Conservation (phyloP, 2,888 invertebrate species). For the Dicyrtomina minuta region DNA sequence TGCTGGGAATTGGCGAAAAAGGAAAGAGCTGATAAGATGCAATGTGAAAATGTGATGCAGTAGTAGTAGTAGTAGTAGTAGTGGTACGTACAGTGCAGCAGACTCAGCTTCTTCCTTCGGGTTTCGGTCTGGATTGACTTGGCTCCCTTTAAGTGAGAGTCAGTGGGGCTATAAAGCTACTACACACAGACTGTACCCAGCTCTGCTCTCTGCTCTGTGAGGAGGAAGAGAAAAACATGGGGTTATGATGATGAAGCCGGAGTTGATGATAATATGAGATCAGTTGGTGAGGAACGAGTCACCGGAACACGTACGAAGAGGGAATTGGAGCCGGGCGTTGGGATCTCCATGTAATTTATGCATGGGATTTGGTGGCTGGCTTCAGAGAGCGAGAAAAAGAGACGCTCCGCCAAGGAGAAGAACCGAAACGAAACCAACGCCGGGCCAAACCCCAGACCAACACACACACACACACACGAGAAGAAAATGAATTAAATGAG, state of each 20-base stretch:
- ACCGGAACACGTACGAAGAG: conserved; percentile 32
- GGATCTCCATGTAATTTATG: conserved; percentile 33
- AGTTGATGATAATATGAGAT: conserved; percentile 30
- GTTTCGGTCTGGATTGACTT: neutral
- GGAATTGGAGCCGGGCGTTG: conserved; percentile 11
- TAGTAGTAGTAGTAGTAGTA: too few relatives aligned
- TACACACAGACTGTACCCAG: too few relatives aligned
- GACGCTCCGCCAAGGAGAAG: conserved; percentile 25
- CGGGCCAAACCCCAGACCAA: too few relatives aligned
- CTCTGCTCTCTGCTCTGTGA: conserved; percentile 14
- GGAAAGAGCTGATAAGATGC: too few relatives aligned
- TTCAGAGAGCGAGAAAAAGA: conserved; percentile 15
- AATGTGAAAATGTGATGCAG: too few relatives aligned
- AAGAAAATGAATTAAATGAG: conserved; percentile 27
- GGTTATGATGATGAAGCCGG: conserved; percentile 21
- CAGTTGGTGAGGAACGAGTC: conserved; percentile 20
- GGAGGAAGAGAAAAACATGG: conserved; percentile 26
- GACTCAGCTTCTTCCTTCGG: too few relatives aligned
- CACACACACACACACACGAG: neutral
- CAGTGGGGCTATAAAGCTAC: too few relatives aligned
- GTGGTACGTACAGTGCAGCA: too few relatives aligned
- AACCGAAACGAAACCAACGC: too few relatives aligned
- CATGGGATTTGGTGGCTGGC: conserved; percentile 36
- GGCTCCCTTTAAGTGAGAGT: neutral
- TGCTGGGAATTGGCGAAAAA: conserved; percentile 22